Evolutionary conservation across 2,797 vertebrate genomes (phyloP).

Genomic region (Ctenochaetus hawaiiensis): DNA sequence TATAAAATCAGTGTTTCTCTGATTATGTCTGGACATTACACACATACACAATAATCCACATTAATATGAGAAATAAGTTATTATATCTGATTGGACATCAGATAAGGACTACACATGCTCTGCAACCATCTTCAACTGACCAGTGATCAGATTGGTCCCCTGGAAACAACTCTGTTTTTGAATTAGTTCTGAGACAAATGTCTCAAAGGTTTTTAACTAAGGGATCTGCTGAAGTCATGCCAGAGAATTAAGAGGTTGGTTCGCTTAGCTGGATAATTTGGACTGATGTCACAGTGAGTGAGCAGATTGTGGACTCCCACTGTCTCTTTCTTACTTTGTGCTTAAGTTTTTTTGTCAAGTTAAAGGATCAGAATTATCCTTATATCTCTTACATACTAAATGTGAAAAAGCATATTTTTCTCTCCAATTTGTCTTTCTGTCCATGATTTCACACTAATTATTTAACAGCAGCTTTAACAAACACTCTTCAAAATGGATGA

Average conservation of each 20-base stretch:
- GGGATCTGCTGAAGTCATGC: not conserved
- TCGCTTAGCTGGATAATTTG: not conserved
- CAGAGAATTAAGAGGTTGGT: not conserved
- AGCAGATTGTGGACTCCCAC: not conserved
- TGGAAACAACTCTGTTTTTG: not conserved
- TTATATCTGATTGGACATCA: not conserved
- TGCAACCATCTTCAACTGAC: not conserved
- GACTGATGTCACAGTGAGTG: not conserved
- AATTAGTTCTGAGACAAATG: not conserved
- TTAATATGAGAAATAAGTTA: conserved; percentile 9
- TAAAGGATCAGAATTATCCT: not conserved
- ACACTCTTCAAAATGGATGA: not conserved
- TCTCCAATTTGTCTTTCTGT: not conserved
- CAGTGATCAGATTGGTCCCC: not conserved
- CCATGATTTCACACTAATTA: not conserved
- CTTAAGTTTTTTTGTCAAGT: too few relatives aligned
- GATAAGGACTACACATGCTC: not conserved
- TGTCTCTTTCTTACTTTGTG: not conserved
- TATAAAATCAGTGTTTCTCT: conserved; percentile 34
- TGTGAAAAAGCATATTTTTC: not conserved
- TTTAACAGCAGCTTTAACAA: not conserved
- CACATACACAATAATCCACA: not conserved
- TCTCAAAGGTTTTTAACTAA: not conserved
- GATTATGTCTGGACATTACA: not conserved
- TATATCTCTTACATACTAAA: not conserved